Base-by-base conservation (phyloP, 2,113 vertebrate species). In the Antigone vipio region DNA sequence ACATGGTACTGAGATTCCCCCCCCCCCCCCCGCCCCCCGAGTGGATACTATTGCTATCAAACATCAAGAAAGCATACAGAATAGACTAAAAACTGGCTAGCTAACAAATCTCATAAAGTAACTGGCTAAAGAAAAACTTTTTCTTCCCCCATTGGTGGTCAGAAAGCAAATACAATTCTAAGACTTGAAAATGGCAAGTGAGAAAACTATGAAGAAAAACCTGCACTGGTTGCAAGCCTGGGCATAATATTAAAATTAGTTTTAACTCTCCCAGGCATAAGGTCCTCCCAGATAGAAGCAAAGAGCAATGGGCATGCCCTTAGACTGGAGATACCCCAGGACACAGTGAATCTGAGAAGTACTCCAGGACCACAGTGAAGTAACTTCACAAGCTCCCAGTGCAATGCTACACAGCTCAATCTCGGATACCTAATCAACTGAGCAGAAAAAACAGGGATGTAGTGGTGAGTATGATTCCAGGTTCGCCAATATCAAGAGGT, bases 1-100 rank as follows among this genome's bases (percentile, higher is more conserved):
- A 53, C n/a, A 34, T 6, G 22, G 26, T 52, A 58, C 18, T 58
- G 38, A 5, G 3, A 47, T 38, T 35, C 9, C 35, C 35, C 19
- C 2, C 2, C 27, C n/a, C 45, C 4, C 9, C 9, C 9, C 35
- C 35, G 17, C 2, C 2, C 27, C n/a, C 45, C 4, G 3, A 60
- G 44, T 45, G 27, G 24, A 44, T 58, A 44, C 15, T 77, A 22
- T 8, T 63, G 52, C 34, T 77, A 35, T 50, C 44, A 69, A 81
- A 74, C 21, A 74, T 6, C 42, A 50, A 58, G 42, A 55, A 76
- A 84, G 14, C 40, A 62, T 29, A 67, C 7, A 49, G 12, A 38
- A 74, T 0, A 84, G 44, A 67, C 21, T 15, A 84, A 34, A 50
- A 89, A 27, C 11, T 76, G 72, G 19, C 40, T 19, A 73, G 20